A percentile compares a stretch with the other conserved stretches of the same genome.
These are phyloP conservation scores for Neomicropteryx cornuta DNA, from an alignment of 1,140 invertebrate genomes.

Conservation along the genomic window DNA sequence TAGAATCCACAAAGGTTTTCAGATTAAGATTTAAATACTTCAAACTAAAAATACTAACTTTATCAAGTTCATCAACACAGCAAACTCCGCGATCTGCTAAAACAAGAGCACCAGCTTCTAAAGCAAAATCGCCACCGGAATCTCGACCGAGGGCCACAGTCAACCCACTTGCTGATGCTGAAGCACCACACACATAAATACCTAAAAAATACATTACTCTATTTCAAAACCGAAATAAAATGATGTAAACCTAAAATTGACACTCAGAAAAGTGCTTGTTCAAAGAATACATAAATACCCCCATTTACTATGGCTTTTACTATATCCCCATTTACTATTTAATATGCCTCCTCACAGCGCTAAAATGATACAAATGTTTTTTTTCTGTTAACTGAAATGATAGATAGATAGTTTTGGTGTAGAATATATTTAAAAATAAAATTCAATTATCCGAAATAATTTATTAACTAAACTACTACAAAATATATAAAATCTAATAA, in stretches of 20 bases:
- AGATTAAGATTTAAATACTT: too few relatives aligned
- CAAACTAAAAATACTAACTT: too few relatives aligned
- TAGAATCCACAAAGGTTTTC: too few relatives aligned
- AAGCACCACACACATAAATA: slow-evolving; percentile 85
- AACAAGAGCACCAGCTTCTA: slow-evolving; percentile 78
- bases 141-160: slow-evolving; percentile 77
- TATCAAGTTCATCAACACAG: slow-evolving; percentile 95
- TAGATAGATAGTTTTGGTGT: not conserved
- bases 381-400: not conserved
- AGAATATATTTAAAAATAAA: slow-evolving; percentile 6
- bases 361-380: too few relatives aligned
- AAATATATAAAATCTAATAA: too few relatives aligned
- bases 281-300: too few relatives aligned
- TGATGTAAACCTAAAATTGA: not conserved
- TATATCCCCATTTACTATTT: too few relatives aligned
- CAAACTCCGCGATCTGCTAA: slow-evolving; percentile 79
- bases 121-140: slow-evolving; percentile 62
- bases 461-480: too few relatives aligned
- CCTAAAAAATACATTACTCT: too few relatives aligned
- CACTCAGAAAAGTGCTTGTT: slow-evolving; percentile 1
- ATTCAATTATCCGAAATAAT: too few relatives aligned
- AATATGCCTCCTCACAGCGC: too few relatives aligned
- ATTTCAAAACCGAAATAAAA: not conserved
- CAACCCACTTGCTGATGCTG: slow-evolving; percentile 73
- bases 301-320: too few relatives aligned